Base-by-base conservation (phyloP, 2,888 invertebrate species). In the Macrophya alboannulata region DNA sequence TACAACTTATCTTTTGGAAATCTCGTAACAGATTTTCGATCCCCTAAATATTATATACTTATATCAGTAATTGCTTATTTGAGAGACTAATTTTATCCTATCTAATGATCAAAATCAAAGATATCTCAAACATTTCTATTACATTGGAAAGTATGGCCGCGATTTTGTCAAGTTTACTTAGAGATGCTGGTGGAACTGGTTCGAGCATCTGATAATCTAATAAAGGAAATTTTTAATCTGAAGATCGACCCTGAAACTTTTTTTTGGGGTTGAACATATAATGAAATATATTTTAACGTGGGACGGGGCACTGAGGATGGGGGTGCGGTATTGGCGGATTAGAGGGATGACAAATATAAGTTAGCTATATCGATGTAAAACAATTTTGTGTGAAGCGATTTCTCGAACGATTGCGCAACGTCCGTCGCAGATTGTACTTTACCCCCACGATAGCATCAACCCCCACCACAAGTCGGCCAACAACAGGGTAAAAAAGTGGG, bases 361-460 rank as follows among this genome's bases (percentile, higher is more conserved):
- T 51, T 51, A 15, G 51, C 43, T 51, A 21, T 40, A 51, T 77
- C 51, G 51, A 55, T 55, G 77, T 77, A 43, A 48, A 77, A 55
- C 31, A 51, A 51, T 51, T 51, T 37, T 31, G 43, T 76, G 31
- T 48, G 68, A 65, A 45, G 45, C 76, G 62, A 76, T 76, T 77
- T 68, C 17, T 48, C 17, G 77, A 65, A 85, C 77, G 84, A 85
- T 85, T 85, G 84, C 84, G 84, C 84, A 85, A 74, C 59, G 84
- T 84, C 74, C 55, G 59, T 55, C 21, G 55, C 62, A 81, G 83
- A 68, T 68, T 43, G 40, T 68, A 17, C 68, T 59, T 45, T 51
- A 87, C 87, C 71, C 85, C 68, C 77, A 85, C 85, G 74, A 77
- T 81, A 84, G 79, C 85, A 82, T 84, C 55, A 40, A 37, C 76